phyloP scores from a whole-genome alignment of 1,140 invertebrate genomes.

The Bombus soroeensis region DNA sequence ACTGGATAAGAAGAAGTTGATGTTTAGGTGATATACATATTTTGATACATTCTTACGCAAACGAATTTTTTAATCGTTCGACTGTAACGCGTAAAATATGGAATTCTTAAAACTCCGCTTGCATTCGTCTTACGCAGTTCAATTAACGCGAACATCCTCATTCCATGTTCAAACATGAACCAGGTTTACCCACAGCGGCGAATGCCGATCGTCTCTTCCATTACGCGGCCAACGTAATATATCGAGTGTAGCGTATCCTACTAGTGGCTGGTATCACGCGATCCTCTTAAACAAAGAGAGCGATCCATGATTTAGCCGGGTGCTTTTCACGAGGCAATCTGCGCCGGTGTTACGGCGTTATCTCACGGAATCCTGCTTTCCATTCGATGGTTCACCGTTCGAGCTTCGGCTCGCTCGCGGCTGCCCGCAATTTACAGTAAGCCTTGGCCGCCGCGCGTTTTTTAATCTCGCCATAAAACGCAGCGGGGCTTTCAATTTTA shows the following conservation, averaged over 20 bases:
- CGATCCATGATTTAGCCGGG: not conserved
- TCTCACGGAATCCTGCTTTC: constrained; percentile 22
- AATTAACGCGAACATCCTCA: not conserved
- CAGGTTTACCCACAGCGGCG: not conserved
- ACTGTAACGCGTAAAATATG: too few species aligned
- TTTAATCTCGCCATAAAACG: constrained; percentile 55
- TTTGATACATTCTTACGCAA: too few species aligned
- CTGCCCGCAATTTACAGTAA: constrained; percentile 40
- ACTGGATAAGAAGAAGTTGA: too few species aligned
- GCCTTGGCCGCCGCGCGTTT: constrained; percentile 13
- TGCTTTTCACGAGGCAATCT: not conserved
- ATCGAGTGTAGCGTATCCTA: not conserved
- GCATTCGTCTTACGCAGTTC: not conserved
- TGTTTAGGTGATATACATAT: not conserved
- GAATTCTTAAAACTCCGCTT: not conserved
- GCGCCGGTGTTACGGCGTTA: not conserved
- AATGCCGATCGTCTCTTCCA: not conserved
- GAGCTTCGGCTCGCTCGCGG: not conserved
- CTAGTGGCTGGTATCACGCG: constrained; percentile 3
- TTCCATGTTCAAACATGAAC: not conserved
- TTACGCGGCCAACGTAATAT: not conserved
- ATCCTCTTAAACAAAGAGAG: constrained; percentile 24
- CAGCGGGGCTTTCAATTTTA: constrained; percentile 51
- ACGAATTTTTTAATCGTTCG: too few species aligned
- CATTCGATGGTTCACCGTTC: not conserved